Evolutionary conservation across 1,140 invertebrate species (phyloP), one percentile per base, ranked within the genome.

Genomic region (Drosophila navojoa): DNA sequence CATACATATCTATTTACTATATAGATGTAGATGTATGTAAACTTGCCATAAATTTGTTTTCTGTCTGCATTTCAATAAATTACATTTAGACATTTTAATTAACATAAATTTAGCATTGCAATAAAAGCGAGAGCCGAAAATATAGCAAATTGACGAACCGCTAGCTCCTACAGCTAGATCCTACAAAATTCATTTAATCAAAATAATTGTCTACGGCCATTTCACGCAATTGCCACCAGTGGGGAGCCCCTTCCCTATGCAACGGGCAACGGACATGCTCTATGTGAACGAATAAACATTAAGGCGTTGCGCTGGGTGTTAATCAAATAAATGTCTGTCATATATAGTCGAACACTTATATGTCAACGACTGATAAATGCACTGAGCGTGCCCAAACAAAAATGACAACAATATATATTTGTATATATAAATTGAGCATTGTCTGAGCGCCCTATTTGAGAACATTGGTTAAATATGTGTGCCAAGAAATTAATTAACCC

Each of bases 61-160:
- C 59, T 22, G 27, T 52, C 61, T 44, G 54, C 16, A 47, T 70
- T 77, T 72, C 52, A 50, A 76, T 78, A 70, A 72, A 86, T 86
- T 86, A 67, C 73, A 81, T 89, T 73, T 79, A 86, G 82, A 79
- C 82, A 87, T 76, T 86, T 82, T 87, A 86, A 86, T 87, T 87
- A 89, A 89, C 70, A 87, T 77, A 79, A 89, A 87, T 89, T 82
- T 89, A 74, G 82, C 84, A 76, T 79, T 49, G 53, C 70, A 69
- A 79, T 72, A 70, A 72, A 69, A 75, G 59, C 50, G 45, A 53
- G 50, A 76, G 53, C 13, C 63, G 76, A 69, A 59, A 47, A 78
- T 44, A 9, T 7, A 16, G 42, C 42, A 10, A 59, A 72, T 59
- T 52, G 38, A 60, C 40, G 19, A 60, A 54, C 15, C 57, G 55